These are phyloP conservation scores for Emmelina monodactyla DNA, from an alignment of 2,888 invertebrate genomes.

Conservation along the genomic window DNA sequence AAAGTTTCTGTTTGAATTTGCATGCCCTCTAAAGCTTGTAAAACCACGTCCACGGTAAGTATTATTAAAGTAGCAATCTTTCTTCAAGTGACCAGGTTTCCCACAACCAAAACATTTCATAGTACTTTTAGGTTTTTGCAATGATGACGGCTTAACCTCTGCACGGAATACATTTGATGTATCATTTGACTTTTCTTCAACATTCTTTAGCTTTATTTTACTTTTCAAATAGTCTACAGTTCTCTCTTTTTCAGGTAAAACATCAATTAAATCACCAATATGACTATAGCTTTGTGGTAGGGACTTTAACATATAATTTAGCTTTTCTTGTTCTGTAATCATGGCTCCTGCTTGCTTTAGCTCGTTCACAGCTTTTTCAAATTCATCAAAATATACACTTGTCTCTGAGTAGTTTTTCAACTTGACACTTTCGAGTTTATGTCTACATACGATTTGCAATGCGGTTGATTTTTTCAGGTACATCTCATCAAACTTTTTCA, in stretches of 20 bases:
- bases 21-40: too few species aligned
- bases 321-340: conserved; percentile 10
- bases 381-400: conserved; percentile 15
- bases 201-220: conserved; percentile 12
- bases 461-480: conserved; percentile 17
- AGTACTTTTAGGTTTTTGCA: too few species aligned
- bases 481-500: conserved; percentile 17
- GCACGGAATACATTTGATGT: too few species aligned
- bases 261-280: conserved; percentile 12
- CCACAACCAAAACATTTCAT: background rate
- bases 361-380: conserved; percentile 16
- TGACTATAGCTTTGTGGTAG: conserved; percentile 9
- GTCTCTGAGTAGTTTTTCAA: conserved; percentile 13
- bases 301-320: conserved; percentile 11
- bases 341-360: conserved; percentile 12
- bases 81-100: background rate
- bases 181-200: too few species aligned
- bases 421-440: conserved; percentile 16
- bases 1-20: too few species aligned
- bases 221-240: conserved; percentile 12
- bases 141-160: too few species aligned
- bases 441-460: conserved; percentile 17
- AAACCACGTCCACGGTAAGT: too few species aligned
- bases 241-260: conserved; percentile 8
- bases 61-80: background rate